Conservation (phyloP, 2,113 vertebrate species). For the Nannospalax galili region DNA sequence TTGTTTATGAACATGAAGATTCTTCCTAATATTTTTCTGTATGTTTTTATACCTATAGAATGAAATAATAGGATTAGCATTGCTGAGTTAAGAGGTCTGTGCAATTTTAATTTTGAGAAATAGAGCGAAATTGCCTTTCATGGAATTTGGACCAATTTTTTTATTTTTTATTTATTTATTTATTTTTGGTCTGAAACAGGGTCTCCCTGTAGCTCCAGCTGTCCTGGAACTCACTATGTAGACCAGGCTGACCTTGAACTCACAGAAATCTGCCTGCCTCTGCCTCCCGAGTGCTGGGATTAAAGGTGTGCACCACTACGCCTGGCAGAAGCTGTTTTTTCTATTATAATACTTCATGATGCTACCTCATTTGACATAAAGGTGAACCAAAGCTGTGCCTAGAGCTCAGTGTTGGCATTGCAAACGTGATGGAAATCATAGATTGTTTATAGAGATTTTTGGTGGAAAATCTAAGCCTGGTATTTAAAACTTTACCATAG, state of each 20-base stretch:
- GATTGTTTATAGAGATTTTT: not conserved
- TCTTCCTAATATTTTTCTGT: constrained; percentile 56
- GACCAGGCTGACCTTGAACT: too few species aligned
- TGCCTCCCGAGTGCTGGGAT: too few species aligned
- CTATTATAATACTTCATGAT: not conserved
- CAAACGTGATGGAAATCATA: not conserved
- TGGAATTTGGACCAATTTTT: not conserved
- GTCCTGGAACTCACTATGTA: too few species aligned
- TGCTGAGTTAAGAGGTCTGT: constrained; percentile 16
- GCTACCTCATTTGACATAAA: not conserved
- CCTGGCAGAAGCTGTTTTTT: not conserved
- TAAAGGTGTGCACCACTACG: too few species aligned
- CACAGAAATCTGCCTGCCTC: too few species aligned
- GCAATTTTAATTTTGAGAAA: constrained; percentile 54
- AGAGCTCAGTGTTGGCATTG: not conserved
- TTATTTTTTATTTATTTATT: too few species aligned
- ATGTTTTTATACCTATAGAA: not conserved
- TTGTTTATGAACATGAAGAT: not conserved
- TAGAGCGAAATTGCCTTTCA: not conserved
- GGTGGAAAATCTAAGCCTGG: constrained; percentile 6
- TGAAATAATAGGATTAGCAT: constrained; percentile 10
- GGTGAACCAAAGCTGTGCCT: not conserved
- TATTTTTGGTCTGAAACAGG: too few species aligned
- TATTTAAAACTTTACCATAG: constrained; percentile 25
- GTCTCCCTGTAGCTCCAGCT: too few species aligned